Percentiles rank a stretch among this genome's conserved stretches.
These are phyloP conservation scores for Mongoloraphidia duomilia DNA, from an alignment of 2,888 invertebrate genomes.

Conservation along the genomic window DNA sequence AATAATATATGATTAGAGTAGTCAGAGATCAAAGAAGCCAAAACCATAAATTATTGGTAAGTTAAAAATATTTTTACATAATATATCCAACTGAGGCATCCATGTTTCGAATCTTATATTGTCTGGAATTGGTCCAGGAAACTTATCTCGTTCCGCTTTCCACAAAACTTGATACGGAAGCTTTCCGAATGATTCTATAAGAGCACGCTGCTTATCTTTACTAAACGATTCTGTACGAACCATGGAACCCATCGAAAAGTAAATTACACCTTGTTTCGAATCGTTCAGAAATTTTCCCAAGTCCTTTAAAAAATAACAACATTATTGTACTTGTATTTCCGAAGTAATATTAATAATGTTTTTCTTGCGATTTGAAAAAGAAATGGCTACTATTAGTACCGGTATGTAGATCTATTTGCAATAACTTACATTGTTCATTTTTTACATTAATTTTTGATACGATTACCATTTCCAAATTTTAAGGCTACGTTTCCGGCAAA, in stretches of 20 bases:
- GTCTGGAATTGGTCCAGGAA: constrained; percentile 31
- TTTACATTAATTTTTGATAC: no score
- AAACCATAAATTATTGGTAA: no score
- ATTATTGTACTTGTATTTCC: no score
- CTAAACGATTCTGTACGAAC: constrained; percentile 39
- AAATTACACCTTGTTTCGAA: constrained; percentile 30
- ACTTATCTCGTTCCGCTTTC: constrained; percentile 34
- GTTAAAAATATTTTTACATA: constrained; percentile 27
- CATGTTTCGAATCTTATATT: constrained; percentile 36
- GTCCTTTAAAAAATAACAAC: constrained; percentile 15
- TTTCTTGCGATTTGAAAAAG: no score
- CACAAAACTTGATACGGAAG: constrained; percentile 39
- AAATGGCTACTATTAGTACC: no score
- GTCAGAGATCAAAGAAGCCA: no score
- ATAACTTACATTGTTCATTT: no score
- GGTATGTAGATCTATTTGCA: no score
- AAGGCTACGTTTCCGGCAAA: no score
- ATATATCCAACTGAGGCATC: constrained; percentile 39
- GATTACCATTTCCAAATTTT: no score
- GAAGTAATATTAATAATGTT: no score
- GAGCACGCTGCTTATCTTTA: constrained; percentile 29
- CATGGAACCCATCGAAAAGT: constrained; percentile 45
- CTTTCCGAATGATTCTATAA: constrained; percentile 35
- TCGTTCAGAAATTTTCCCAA: constrained; percentile 19
- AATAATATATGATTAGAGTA: no score